Conservation (phyloP, 1,140 invertebrate genomes). For the Onthophagus taurus region DNA sequence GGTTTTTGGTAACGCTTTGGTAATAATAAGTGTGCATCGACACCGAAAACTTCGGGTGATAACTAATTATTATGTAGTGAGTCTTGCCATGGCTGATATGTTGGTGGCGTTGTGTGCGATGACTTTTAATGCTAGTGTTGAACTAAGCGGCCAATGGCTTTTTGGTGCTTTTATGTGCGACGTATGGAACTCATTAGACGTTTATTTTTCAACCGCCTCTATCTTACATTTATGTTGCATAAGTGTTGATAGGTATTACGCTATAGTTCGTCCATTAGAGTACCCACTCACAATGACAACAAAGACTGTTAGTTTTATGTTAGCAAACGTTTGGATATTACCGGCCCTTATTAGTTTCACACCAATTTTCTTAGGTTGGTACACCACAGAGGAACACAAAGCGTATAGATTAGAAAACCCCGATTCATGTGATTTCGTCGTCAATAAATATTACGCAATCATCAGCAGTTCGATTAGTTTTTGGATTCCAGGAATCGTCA, state of each 20-base stretch:
- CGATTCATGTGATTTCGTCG: constrained; percentile 75
- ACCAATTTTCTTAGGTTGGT: constrained; percentile 90
- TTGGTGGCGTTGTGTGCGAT: constrained; percentile 85
- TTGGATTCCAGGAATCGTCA: constrained; percentile 91
- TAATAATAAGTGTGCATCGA: constrained; percentile 67
- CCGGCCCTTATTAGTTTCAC: constrained; percentile 90
- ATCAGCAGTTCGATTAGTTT: constrained; percentile 88
- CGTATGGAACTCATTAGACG: constrained; percentile 90
- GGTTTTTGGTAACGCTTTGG: constrained; percentile 76
- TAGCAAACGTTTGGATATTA: constrained; percentile 80
- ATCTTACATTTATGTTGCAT: constrained; percentile 93
- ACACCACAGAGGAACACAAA: constrained; percentile 72
- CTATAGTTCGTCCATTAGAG: constrained; percentile 79
- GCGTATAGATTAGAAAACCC: constrained; percentile 57
- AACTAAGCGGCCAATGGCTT: constrained; percentile 70
- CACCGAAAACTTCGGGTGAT: constrained; percentile 70
- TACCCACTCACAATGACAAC: constrained; percentile 83
- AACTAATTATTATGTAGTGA: constrained; percentile 93
- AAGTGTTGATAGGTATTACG: constrained; percentile 85
- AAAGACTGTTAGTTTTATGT: constrained; percentile 69
- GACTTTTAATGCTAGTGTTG: constrained; percentile 90
- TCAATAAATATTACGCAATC: constrained; percentile 81
- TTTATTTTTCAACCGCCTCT: constrained; percentile 90
- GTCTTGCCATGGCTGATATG: constrained; percentile 83
- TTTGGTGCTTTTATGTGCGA: constrained; percentile 87